A percentile compares a stretch with the other conserved stretches of the same genome.
These are phyloP conservation scores for Platynereis dumerilii DNA, from an alignment of 2,888 invertebrate genomes.

Conservation along the genomic window DNA sequence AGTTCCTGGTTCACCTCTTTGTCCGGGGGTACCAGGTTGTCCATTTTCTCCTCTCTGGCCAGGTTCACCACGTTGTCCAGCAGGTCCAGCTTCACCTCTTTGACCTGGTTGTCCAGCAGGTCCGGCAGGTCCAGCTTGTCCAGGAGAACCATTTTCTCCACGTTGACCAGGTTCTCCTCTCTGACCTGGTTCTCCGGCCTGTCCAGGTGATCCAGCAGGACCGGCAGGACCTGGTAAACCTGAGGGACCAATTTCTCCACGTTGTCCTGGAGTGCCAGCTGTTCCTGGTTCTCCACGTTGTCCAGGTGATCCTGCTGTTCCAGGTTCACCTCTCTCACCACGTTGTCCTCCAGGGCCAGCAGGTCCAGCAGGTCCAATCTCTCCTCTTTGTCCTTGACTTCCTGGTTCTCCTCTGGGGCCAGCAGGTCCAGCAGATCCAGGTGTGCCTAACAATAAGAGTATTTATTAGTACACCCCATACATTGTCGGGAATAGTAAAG, in stretches of 20 bases:
- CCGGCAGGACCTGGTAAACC: slow-evolving; percentile 30
- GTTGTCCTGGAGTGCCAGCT: slow-evolving; percentile 16
- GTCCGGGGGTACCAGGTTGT: slow-evolving; percentile 18
- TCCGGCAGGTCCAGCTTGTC: slow-evolving; percentile 25
- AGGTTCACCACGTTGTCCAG: slow-evolving; percentile 21
- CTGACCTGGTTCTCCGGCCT: slow-evolving; percentile 1
- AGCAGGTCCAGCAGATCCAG: slow-evolving; percentile 9
- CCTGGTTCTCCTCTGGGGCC: slow-evolving; percentile 21
- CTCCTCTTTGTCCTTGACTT: slow-evolving; percentile 4
- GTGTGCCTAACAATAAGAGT: not conserved
- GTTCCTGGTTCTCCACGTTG: slow-evolving; percentile 9
- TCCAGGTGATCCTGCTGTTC: slow-evolving; percentile 21
- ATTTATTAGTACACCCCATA: not conserved
- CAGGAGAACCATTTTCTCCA: slow-evolving; percentile 19
- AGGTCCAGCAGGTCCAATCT: slow-evolving; percentile 13
- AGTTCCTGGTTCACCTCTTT: slow-evolving; percentile 8
- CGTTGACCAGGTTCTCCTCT: slow-evolving; percentile 13
- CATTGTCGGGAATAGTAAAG: no score
- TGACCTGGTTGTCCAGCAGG: slow-evolving; percentile 19
- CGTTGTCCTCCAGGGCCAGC: slow-evolving; percentile 22
- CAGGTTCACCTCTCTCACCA: slow-evolving; percentile 19
- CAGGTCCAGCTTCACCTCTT: slow-evolving; percentile 7
- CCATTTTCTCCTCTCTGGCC: slow-evolving; percentile 35
- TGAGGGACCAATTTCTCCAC: slow-evolving; percentile 20
- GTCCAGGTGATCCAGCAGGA: slow-evolving; percentile 26